Evolutionary conservation across 2,113 vertebrate species (phyloP), one percentile per base, ranked within the genome.

Genomic region (Casuarius casuarius): DNA sequence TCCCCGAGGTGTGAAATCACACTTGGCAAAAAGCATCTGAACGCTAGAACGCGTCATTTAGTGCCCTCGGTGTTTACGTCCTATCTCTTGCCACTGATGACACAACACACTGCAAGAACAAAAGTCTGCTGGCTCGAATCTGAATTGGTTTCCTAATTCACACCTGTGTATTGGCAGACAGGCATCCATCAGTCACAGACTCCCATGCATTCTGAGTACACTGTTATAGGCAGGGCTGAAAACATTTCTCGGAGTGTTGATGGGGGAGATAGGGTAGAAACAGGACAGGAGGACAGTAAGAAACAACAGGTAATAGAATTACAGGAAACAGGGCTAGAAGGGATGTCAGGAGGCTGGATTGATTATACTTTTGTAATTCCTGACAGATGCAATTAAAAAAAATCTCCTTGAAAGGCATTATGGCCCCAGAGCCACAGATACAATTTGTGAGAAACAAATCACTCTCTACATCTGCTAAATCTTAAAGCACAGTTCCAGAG

Each of bases 141-240:
- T 19, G 42, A 82, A 31, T 63, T 63, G 67, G 46, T 88, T 95
- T 95, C 89, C 82, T 88, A 87, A 92, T 52, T 94, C 4, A 5
- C 49, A 84, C 82, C 94, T 95, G 86, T 81, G 83, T 33, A 13
- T 22, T 95, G 95, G 95, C 96, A 96, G 87, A 79, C 38, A 76
- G 44, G 77, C 68, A 68, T 84, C 68, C 73, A 71, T 92, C 94
- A 70, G 28, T 82, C 91, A 26, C 62, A 44, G 61, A 9, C 42
- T 66, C 35, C 52, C 5, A 2, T 4, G 29, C 59, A 49, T 87
- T 70, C 52, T 73, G 74, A 18, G 70, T 48, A 52, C 5, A 2
- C 63, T 44, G 38, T 48, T 77, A 59, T 4, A 72, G 72, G 77
- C 84, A 95, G 80, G 38, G n/a, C 67, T 71, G 80, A 44, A 93